phyloP scores from a whole-genome alignment of 2,888 invertebrate species.

The Pyrrhosoma nymphula region DNA sequence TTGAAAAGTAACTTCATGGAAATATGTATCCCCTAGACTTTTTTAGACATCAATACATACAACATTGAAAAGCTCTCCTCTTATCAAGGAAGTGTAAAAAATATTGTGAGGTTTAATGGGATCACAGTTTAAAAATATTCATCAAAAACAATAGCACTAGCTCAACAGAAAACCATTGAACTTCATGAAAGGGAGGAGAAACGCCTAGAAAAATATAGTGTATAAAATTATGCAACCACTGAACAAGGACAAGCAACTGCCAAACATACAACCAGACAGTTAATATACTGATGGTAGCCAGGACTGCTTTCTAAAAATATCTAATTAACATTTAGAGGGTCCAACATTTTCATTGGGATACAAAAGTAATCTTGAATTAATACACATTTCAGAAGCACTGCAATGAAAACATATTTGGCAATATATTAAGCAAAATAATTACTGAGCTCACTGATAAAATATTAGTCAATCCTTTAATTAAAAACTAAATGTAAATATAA shows the following conservation, averaged over 20 bases:
- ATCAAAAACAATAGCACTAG: constrained; percentile 38
- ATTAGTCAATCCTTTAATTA: neutral
- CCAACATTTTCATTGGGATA: neutral
- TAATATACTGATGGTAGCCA: neutral
- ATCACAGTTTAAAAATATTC: constrained; percentile 58
- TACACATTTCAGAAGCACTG: neutral
- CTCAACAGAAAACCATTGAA: constrained; percentile 46
- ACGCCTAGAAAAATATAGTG: constrained; percentile 23
- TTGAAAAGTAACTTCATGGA: neutral
- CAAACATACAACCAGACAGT: neutral
- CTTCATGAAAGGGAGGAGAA: constrained; percentile 1
- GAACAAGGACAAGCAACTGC: neutral
- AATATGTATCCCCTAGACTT: neutral
- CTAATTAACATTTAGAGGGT: neutral
- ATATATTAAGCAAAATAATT: constrained; percentile 32
- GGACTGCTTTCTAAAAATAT: neutral
- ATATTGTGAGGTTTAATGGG: constrained; percentile 52
- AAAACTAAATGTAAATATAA: neutral
- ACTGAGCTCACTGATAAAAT: neutral
- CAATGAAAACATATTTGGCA: constrained; percentile 22
- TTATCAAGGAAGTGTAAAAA: constrained; percentile 35
- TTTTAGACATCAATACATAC: neutral
- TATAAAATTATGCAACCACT: neutral
- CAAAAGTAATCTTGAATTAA: neutral
- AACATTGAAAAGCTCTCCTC: constrained; percentile 33